Conservation (phyloP, 2,113 vertebrate genomes). For the Anoura caudifer region DNA sequence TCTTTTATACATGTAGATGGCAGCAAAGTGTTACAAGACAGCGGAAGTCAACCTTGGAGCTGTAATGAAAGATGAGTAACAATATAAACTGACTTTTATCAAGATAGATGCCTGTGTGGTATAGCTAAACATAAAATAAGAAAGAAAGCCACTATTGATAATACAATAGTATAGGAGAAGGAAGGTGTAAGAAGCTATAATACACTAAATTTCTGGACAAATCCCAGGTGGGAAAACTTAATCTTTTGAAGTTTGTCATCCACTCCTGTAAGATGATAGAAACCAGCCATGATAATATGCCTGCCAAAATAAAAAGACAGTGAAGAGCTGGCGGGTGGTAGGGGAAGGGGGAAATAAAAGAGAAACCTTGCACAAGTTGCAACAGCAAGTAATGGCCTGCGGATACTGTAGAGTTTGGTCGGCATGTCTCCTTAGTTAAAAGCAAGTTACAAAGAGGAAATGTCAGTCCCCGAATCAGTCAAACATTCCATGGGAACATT, state of each 20-base stretch:
- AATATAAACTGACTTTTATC: constrained; percentile 73
- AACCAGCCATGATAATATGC: constrained; percentile 81
- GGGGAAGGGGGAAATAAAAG: constrained; percentile 52
- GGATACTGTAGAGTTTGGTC: constrained; percentile 76
- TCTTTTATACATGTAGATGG: constrained; percentile 87
- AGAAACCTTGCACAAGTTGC: constrained; percentile 76
- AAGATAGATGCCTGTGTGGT: constrained; percentile 69
- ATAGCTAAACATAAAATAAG: constrained; percentile 75
- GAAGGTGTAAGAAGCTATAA: constrained; percentile 78
- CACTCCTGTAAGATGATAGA: constrained; percentile 77
- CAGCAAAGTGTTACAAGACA: constrained; percentile 88
- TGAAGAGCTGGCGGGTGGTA: background rate
- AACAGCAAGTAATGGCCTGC: constrained; percentile 76
- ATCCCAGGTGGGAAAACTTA: constrained; percentile 82
- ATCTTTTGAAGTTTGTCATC: constrained; percentile 84
- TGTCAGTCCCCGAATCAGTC: constrained; percentile 81
- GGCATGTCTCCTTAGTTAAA: constrained; percentile 77
- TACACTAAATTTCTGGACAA: constrained; percentile 78
- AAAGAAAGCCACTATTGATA: constrained; percentile 81
- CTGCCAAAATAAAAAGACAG: constrained; percentile 78
- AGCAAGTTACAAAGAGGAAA: constrained; percentile 83
- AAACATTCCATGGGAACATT: constrained; percentile 80
- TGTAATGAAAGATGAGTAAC: constrained; percentile 66
- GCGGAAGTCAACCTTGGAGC: background rate
- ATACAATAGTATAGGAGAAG: constrained; percentile 61